Percentiles rank a stretch among this genome's conserved stretches.
Evolutionary conservation across 2,888 invertebrate species (phyloP).

Genomic region (Syrphus vitripennis): DNA sequence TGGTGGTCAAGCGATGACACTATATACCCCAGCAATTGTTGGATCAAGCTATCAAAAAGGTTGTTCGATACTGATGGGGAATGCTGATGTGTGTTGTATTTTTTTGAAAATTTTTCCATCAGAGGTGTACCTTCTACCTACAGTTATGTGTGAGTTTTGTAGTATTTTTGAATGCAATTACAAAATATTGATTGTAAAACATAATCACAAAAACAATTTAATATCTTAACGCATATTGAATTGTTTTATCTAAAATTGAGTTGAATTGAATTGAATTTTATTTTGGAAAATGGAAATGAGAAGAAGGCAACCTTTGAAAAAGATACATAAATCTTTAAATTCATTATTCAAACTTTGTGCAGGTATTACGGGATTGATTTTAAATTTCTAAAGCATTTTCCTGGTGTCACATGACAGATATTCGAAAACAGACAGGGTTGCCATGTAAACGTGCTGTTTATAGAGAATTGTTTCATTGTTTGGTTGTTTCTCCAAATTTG

Average conservation of each 20-base stretch:
- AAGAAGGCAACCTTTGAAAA: not conserved
- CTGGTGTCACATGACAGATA: not conserved
- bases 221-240: conserved; percentile 35
- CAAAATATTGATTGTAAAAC: conserved; percentile 53
- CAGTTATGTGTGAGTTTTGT: too few relatives aligned
- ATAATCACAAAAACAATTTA: conserved; percentile 46
- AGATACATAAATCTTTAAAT: conserved; percentile 13
- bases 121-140: too few relatives aligned
- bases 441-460: not conserved
- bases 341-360: conserved; percentile 3
- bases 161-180: conserved; percentile 49
- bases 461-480: too few relatives aligned
- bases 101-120: not conserved
- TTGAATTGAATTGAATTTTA: not conserved
- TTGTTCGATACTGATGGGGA: not conserved
- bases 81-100: not conserved
- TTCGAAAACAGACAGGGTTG: not conserved
- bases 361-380: not conserved
- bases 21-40: not conserved
- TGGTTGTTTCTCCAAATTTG: too few relatives aligned
- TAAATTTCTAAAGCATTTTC: not conserved
- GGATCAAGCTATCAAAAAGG: not conserved
- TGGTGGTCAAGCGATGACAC: conserved; percentile 46
- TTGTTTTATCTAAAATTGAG: conserved; percentile 22
- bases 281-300: not conserved